Percentiles rank a stretch among this genome's conserved stretches.
phyloP scores from a whole-genome alignment of 2,888 invertebrate species.

The Cetonia aurata region DNA sequence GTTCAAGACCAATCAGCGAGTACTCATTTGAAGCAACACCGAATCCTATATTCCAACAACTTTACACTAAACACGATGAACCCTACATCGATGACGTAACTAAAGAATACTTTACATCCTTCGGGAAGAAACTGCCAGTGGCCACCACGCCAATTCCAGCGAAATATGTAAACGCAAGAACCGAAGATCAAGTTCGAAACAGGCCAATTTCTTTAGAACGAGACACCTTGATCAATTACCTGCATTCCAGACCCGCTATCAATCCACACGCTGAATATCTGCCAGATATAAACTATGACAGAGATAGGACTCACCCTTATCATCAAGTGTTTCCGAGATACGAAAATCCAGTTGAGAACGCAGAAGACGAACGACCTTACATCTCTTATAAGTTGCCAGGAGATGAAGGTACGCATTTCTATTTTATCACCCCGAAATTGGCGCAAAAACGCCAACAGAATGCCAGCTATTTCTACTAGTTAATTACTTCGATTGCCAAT shows the following conservation, averaged over 20 bases:
- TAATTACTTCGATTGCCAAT: neutral
- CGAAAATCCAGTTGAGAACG: constrained; percentile 38
- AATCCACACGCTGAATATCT: constrained; percentile 75
- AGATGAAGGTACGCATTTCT: constrained; percentile 82
- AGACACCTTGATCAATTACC: constrained; percentile 80
- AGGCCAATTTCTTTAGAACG: constrained; percentile 69
- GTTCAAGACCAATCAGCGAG: constrained; percentile 57
- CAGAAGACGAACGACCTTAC: constrained; percentile 70
- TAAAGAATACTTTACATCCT: constrained; percentile 80
- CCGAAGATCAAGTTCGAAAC: constrained; percentile 40
- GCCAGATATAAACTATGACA: constrained; percentile 54
- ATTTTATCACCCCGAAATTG: constrained; percentile 81
- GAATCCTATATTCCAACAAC: constrained; percentile 69
- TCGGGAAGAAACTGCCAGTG: constrained; percentile 76
- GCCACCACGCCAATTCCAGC: constrained; percentile 64
- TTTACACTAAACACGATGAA: constrained; percentile 80
- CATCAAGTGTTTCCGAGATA: constrained; percentile 49
- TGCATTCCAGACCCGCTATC: constrained; percentile 66
- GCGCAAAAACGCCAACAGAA: constrained; percentile 63
- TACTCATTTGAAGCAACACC: constrained; percentile 63
- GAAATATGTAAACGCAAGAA: constrained; percentile 21
- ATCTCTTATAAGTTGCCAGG: constrained; percentile 82
- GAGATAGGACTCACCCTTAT: constrained; percentile 44
- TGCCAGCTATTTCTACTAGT: constrained; percentile 51
- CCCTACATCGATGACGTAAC: constrained; percentile 79